phyloP scores from a whole-genome alignment of 1,140 invertebrate species.

The Ridgeia piscesae region DNA sequence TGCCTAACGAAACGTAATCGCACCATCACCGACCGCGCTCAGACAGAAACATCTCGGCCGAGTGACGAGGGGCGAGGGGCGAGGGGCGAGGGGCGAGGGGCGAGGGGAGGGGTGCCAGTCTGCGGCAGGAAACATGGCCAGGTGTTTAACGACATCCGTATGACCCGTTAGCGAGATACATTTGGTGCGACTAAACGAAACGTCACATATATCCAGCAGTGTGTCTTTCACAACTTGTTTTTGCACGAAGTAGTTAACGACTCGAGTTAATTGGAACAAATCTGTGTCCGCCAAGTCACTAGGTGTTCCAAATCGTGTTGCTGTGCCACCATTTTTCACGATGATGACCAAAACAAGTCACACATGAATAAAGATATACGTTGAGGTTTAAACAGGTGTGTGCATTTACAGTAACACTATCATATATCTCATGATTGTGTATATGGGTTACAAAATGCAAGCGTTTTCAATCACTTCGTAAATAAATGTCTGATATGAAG shows the following conservation, averaged over 20 bases:
- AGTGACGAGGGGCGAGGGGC: background rate
- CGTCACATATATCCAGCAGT: background rate
- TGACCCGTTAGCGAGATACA: background rate
- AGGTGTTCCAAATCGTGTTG: background rate
- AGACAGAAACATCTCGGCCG: background rate
- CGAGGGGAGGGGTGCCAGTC: background rate
- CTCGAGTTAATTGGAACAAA: background rate
- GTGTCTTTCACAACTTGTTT: background rate
- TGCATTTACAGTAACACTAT: background rate
- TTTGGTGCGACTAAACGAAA: background rate
- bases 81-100: background rate
- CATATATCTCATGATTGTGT: background rate
- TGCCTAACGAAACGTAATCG: background rate
- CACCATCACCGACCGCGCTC: background rate
- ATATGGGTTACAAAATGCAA: background rate
- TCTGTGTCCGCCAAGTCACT: background rate
- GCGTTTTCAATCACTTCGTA: background rate
- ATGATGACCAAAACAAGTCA: background rate
- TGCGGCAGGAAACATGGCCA: background rate
- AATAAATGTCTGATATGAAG: background rate
- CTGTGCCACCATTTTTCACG: background rate
- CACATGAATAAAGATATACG: background rate
- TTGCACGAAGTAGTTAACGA: background rate
- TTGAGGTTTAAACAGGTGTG: background rate
- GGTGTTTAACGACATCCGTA: background rate